These are phyloP conservation scores for Xestoiulus laeticollis DNA, from an alignment of 2,888 invertebrate genomes.

Conservation along the genomic window DNA sequence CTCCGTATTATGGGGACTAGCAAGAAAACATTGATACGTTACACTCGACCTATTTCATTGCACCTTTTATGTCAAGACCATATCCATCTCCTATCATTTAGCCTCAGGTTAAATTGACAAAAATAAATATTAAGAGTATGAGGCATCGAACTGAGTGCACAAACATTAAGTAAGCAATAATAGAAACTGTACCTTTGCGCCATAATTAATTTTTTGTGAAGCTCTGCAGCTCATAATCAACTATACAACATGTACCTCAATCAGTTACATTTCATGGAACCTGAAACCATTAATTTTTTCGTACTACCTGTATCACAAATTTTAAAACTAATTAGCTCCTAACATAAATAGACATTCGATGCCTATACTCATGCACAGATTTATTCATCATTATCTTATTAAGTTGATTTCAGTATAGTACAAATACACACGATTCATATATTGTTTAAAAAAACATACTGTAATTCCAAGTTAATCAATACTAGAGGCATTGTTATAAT, in stretches of 20 bases:
- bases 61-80: neutral
- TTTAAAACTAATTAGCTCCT: neutral
- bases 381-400: neutral
- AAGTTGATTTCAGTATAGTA: neutral
- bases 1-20: neutral
- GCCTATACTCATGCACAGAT: neutral
- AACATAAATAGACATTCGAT: neutral
- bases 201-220: too few relatives aligned
- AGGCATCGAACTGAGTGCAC: neutral
- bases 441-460: neutral
- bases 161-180: neutral
- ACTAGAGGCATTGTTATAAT: neutral
- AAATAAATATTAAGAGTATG: neutral
- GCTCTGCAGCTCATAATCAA: too few relatives aligned
- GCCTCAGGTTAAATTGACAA: neutral
- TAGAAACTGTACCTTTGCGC: too few relatives aligned
- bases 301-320: too few relatives aligned
- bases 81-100: neutral
- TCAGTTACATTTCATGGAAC: neutral
- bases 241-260: too few relatives aligned
- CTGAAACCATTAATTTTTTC: too few relatives aligned
- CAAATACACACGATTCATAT: neutral
- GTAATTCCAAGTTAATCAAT: neutral
- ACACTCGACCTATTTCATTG: neutral
- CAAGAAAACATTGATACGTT: neutral